Percentiles rank a stretch among this genome's conserved stretches.
Conservation (phyloP, 1,140 invertebrate species). For the Marisa cornuarietis region DNA sequence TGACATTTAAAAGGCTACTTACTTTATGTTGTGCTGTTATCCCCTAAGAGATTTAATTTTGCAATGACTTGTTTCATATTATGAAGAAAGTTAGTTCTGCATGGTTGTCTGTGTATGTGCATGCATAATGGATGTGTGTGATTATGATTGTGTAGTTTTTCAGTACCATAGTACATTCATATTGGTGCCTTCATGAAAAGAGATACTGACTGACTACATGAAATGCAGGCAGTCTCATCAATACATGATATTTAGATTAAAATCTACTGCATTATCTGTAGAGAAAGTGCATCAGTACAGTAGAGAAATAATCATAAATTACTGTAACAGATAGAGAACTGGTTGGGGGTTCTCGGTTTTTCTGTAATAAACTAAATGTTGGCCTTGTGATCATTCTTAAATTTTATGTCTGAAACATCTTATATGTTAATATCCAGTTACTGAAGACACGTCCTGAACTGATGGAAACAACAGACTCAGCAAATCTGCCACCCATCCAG, state of each 20-base stretch:
- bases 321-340: background rate
- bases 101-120: background rate
- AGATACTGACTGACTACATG: too few species aligned
- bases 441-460: constrained; percentile 71
- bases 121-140: background rate
- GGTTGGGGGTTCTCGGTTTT: background rate
- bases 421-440: constrained; percentile 32
- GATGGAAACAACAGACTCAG: constrained; percentile 46
- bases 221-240: too few species aligned
- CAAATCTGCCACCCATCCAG: background rate
- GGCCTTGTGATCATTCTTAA: too few species aligned
- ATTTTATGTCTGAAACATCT: too few species aligned
- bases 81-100: background rate
- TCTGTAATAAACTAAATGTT: too few species aligned
- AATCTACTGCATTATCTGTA: background rate
- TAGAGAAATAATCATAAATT: background rate
- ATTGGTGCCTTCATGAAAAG: too few species aligned
- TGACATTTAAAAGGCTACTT: too few species aligned
- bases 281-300: background rate
- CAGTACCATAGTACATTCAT: too few species aligned
- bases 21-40: too few species aligned
- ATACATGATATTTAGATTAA: too few species aligned
- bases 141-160: too few species aligned
- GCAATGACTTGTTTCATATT: background rate
- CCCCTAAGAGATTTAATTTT: background rate